Conservation (phyloP, 1,140 invertebrate genomes). For the Coelopa frigida region DNA sequence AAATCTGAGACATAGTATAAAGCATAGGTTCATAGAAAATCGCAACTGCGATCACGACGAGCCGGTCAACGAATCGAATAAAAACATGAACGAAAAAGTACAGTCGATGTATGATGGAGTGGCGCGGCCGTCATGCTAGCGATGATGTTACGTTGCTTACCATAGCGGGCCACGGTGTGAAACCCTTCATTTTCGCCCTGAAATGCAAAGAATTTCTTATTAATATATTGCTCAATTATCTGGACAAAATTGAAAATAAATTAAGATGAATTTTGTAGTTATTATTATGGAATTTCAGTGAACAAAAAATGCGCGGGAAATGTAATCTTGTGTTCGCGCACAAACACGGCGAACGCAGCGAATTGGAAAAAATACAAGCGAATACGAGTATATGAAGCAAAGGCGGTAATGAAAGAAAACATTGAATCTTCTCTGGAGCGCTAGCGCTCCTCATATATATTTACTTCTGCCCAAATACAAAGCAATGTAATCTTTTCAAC, state of each 20-base stretch:
- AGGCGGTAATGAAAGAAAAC: too few species aligned
- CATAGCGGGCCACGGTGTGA: constrained; percentile 87
- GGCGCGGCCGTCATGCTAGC: too few species aligned
- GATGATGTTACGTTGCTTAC: constrained; percentile 66
- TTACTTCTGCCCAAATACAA: too few species aligned
- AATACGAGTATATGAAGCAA: too few species aligned
- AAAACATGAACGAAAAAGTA: background rate
- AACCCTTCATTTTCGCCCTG: constrained; percentile 95
- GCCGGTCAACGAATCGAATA: background rate
- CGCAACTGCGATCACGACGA: too few species aligned
- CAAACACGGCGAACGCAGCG: constrained; percentile 1
- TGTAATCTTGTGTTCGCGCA: background rate
- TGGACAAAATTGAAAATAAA: background rate
- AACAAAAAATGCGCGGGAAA: background rate
- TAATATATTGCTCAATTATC: background rate
- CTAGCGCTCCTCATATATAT: too few species aligned
- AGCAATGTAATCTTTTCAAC: too few species aligned
- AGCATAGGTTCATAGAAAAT: too few species aligned
- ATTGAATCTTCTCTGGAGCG: too few species aligned
- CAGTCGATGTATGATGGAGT: background rate
- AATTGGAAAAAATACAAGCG: too few species aligned
- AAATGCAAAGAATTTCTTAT: constrained; percentile 43
- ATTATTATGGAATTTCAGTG: background rate
- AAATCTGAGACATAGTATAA: too few species aligned
- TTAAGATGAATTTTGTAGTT: background rate